These are phyloP conservation scores for Callipepla californica DNA, from an alignment of 2,113 vertebrate genomes.

Conservation along the genomic window DNA sequence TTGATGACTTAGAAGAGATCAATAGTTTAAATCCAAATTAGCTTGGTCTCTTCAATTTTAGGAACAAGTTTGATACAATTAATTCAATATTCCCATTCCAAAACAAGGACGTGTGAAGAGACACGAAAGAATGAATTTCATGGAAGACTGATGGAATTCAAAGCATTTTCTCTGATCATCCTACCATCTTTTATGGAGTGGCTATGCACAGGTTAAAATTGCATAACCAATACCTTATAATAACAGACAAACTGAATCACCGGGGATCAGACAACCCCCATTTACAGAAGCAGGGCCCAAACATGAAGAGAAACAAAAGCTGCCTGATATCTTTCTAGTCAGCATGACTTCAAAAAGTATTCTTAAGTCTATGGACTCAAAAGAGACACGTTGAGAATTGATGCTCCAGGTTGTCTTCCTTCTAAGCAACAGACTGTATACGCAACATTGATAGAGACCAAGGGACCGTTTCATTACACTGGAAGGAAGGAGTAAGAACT, in stretches of 20 bases:
- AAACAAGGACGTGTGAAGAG: not conserved
- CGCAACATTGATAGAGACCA: not conserved
- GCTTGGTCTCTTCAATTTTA: not conserved
- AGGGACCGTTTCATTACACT: not conserved
- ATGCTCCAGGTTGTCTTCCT: not conserved
- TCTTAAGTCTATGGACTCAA: not conserved
- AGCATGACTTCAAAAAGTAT: not conserved
- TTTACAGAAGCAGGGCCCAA: not conserved
- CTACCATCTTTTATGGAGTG: not conserved
- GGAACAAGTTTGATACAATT: not conserved
- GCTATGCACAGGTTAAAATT: not conserved
- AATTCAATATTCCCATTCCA: not conserved
- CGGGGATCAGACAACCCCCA: not conserved
- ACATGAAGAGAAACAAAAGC: not conserved
- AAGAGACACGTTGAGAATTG: not conserved
- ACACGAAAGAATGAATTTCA: not conserved
- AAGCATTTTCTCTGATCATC: conserved; percentile 20
- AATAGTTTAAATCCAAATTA: not conserved
- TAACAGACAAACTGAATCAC: not conserved
- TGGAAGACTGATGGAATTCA: not conserved
- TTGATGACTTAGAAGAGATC: not conserved
- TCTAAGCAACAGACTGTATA: not conserved
- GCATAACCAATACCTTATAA: not conserved
- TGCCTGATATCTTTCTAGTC: not conserved
- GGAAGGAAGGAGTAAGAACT: not conserved